A percentile compares a stretch with the other conserved stretches of the same genome.
Evolutionary conservation across 2,113 vertebrate species (phyloP).

Genomic region (Amphiprion percula): DNA sequence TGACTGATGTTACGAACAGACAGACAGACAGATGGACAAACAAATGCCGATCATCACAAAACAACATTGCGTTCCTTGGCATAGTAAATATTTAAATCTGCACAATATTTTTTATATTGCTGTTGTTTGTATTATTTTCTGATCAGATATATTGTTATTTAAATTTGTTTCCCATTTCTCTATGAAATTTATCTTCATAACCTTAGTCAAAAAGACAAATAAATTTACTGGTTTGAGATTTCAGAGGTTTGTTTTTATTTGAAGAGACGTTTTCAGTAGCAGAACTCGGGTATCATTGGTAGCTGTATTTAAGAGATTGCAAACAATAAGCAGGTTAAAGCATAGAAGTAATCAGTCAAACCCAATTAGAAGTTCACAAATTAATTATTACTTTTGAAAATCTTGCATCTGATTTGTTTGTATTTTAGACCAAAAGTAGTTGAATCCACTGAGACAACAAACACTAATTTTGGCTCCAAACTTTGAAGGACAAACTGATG

Average conservation of each 20-base stretch:
- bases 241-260: neutral
- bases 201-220: neutral
- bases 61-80: no score
- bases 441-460: neutral
- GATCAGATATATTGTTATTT: no score
- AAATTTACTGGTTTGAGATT: neutral
- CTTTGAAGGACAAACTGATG: slow-evolving; percentile 5
- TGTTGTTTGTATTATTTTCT: no score
- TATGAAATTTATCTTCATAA: neutral
- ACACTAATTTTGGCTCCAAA: neutral
- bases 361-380: neutral
- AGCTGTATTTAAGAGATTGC: neutral
- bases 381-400: neutral
- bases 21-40: no score
- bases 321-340: neutral
- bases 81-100: no score
- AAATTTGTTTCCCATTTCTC: no score
- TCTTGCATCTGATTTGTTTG: neutral
- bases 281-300: neutral
- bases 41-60: no score
- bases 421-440: neutral
- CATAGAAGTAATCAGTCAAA: neutral
- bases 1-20: no score
- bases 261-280: neutral
- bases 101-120: no score